Base-by-base conservation (phyloP, 2,113 vertebrate genomes). In the Mungos mungo region DNA sequence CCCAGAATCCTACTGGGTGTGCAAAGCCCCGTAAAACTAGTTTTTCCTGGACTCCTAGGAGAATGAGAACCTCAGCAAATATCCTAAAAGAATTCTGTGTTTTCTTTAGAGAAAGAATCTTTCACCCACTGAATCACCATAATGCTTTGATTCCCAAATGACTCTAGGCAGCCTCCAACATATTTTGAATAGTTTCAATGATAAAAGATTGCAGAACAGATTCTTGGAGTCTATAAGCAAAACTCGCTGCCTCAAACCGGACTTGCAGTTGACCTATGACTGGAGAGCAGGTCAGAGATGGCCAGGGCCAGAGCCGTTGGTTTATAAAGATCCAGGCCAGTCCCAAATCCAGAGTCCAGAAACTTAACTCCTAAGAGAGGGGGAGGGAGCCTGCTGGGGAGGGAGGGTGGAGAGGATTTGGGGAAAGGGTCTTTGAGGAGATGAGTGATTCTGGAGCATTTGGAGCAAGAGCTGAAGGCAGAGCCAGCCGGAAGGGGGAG, bases 41-140 rank as follows among this genome's bases (percentile, higher is more conserved):
- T 80, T 77, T 72, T 74, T 50, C n/a, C 69, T 27, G 31, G 76
- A 12, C 68, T 60, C 81, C 76, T 50, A 29, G 60, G 47, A 76
- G 19, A 85, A 50, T 63, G 69, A 80, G 88, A 92, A 77, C 84
- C 74, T 82, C 16, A 77, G 80, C 45, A 83, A 92, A 82, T 35
- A 7, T 90, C 68, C 74, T 90, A 12, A n/a, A 65, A 38, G 31
- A 68, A 82, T 6, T 14, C 82, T 80, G 7, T 79, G 52, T 66
- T 66, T 38, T 74, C 25, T 74, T 19, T 50, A 52, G 41, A 52
- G 25, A 23, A 77, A 72, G 27, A 88, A 5, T 25, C 69, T 66
- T 90, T 90, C n/a, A 77, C 45, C 68, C 38, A 60, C 33, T 3
- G 0, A n/a, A 29, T 87, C 69, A 18, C 86, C 74, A 7, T 63